Evolutionary conservation across 2,888 invertebrate species (phyloP), one percentile per base, ranked within the genome.

Genomic region (Hirtodrosophila trivittata): DNA sequence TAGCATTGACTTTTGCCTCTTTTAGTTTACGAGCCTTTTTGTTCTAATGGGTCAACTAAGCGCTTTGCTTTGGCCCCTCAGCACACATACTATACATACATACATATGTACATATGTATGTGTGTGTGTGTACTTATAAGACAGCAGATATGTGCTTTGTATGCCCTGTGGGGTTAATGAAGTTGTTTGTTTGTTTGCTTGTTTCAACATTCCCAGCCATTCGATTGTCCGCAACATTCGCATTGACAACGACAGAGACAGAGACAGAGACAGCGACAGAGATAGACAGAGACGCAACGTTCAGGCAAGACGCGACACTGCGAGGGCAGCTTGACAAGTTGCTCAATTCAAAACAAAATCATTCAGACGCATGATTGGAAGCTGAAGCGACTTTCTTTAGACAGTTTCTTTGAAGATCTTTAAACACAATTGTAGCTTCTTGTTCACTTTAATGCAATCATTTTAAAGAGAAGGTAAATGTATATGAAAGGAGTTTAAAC

Each of bases 141-240:
- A 56, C 50, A 45, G 54, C 43, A 59, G 45, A 60, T 60, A 50
- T 65, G 66, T 66, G 57, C 43, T 38, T 37, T 59, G 56, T 64
- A 66, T 73, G 73, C 77, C 81, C 73, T 72, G 43, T 62, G 69
- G 76, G 84, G 77, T 77, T 77, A 85, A 81, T 86, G 73, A 81
- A 87, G 81, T 81, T 86, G 75, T 86, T 80, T 74, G 70, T 77
- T 77, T 76, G 77, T 69, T 75, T 75, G 69, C 62, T 65, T 71
- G 62, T 64, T 54, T 41, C 51, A 46, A 60, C 58, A 66, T 65
- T 64, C 49, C 35, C 49, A 62, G 49, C 49, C 35, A 37, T 38
- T 51, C 33, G 37, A 45, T 46, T 46, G 21, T 41, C 42, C 58
- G 33, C 51, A 52, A 32, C 43, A 47, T 66, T 35, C 39, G 45